Conservation (phyloP, 2,113 vertebrate species). For the Saguinus midas region DNA sequence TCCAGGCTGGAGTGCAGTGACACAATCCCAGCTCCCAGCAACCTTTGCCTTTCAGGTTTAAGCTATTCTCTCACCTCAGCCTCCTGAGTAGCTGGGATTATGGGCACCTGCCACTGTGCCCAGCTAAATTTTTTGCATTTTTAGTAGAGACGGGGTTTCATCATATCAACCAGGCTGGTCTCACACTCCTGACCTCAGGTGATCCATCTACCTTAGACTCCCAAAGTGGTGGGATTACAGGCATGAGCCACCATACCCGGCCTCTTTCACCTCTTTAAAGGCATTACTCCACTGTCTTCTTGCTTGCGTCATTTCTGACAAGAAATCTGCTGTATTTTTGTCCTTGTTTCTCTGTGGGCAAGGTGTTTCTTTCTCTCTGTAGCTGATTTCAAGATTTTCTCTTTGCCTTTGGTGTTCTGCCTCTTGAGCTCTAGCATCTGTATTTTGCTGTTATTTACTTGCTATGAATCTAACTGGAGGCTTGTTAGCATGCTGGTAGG, state of each 20-base stretch:
- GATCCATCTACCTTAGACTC: too few relatives aligned
- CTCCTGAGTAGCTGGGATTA: too few relatives aligned
- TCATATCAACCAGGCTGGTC: too few relatives aligned
- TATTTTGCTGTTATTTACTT: neutral
- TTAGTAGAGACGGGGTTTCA: too few relatives aligned
- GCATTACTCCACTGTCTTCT: neutral
- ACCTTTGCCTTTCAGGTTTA: too few relatives aligned
- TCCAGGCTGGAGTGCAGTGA: too few relatives aligned
- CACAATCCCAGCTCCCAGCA: too few relatives aligned
- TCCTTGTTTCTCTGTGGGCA: neutral
- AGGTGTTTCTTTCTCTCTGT: neutral
- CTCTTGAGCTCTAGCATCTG: neutral
- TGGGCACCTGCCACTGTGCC: too few relatives aligned
- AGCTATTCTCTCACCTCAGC: too few relatives aligned
- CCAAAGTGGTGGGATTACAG: too few relatives aligned
- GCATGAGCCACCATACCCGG: accelerated
- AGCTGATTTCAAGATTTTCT: neutral
- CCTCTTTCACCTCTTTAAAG: neutral
- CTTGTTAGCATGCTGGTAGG: neutral
- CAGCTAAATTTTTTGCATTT: too few relatives aligned
- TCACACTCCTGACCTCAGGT: too few relatives aligned
- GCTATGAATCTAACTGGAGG: neutral
- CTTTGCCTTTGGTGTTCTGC: neutral
- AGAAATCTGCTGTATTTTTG: neutral
- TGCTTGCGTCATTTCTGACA: neutral